Conservation (phyloP, 2,113 vertebrate genomes). For the Centrocercus urophasianus region DNA sequence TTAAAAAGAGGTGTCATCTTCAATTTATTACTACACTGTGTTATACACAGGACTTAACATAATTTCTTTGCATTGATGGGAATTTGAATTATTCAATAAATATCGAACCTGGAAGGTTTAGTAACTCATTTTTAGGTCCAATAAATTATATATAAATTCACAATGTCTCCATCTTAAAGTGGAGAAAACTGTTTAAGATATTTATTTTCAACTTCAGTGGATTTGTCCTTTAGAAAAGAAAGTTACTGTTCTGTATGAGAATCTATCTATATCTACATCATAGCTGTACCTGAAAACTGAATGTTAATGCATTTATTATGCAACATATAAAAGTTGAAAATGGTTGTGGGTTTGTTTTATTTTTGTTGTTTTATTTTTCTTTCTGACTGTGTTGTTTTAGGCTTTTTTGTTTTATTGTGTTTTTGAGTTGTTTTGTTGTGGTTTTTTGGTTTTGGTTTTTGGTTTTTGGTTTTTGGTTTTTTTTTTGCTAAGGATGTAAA, state of each 20-base stretch:
- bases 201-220: neutral
- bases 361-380: neutral
- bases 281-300: neutral
- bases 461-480: neutral
- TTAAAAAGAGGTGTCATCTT: neutral
- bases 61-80: neutral
- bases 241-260: neutral
- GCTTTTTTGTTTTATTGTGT: neutral
- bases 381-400: neutral
- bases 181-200: neutral
- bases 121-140: neutral
- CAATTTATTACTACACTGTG: conserved; percentile 12
- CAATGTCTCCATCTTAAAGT: neutral
- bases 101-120: neutral
- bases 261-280: neutral
- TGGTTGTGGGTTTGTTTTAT: fast-evolving
- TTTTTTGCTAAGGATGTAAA: neutral
- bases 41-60: neutral
- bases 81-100: conserved; percentile 14
- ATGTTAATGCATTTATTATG: neutral
- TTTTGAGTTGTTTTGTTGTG: neutral
- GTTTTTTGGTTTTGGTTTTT: neutral
- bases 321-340: neutral
- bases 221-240: neutral
- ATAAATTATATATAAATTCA: neutral